Percentiles rank a stretch among this genome's conserved stretches.
Evolutionary conservation across 2,797 vertebrate species (phyloP).

Genomic region (Cetoscarus ocellatus): DNA sequence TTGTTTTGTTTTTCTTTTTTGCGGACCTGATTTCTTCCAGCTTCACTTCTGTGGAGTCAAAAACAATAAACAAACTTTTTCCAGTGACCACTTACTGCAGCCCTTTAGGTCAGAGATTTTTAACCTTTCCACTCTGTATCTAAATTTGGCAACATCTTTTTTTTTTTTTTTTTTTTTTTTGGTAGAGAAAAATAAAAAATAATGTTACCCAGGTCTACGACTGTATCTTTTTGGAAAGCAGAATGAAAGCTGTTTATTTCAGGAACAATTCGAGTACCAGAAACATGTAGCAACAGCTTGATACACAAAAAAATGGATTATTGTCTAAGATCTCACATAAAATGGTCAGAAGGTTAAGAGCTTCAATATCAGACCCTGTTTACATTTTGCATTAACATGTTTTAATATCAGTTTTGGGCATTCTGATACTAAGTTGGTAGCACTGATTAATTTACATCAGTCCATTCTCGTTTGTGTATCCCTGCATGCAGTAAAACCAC

Average conservation of each 20-base stretch:
- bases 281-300: slow-evolving; percentile 1
- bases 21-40: background rate
- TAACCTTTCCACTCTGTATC: background rate
- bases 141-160: slow-evolving; percentile 22
- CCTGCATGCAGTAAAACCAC: no score
- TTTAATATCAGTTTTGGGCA: no score
- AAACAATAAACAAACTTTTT: background rate
- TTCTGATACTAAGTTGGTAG: no score
- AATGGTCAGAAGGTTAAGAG: slow-evolving; percentile 10
- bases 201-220: slow-evolving; percentile 5
- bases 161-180: slow-evolving; percentile 10
- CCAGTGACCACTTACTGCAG: background rate
- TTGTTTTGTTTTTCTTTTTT: background rate
- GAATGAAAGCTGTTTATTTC: slow-evolving; percentile 1
- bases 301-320: slow-evolving; percentile 18
- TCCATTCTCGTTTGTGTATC: no score
- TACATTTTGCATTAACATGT: no score
- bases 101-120: background rate
- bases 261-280: slow-evolving; percentile 14
- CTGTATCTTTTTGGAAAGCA: slow-evolving; percentile 13
- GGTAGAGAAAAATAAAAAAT: slow-evolving; percentile 38
- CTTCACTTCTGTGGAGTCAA: background rate
- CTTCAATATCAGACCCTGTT: no score
- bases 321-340: slow-evolving; percentile 36
- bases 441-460: no score